Evolutionary conservation across 2,888 invertebrate species (phyloP), one percentile per base, ranked within the genome.

Genomic region (Cephus pygmeus): DNA sequence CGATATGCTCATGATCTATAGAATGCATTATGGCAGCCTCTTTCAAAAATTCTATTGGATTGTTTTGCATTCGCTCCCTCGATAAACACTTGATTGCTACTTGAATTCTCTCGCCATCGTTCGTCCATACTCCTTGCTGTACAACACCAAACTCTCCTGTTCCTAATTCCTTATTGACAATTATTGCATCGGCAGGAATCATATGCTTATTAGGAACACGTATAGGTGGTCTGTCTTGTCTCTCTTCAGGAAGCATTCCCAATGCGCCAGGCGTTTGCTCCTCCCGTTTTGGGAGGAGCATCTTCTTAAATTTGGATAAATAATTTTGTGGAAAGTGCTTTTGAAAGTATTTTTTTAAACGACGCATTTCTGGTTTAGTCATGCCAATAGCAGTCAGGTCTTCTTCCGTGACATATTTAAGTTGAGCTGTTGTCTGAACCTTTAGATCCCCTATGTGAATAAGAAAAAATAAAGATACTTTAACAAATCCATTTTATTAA

Each of bases 1-100:
- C 99, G 85, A 99, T 98, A 91, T 98, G 97, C 80, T 98, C 97
- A 91, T 99, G 98, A 91, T 98, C 98, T 86, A 99, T 98, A 82
- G 97, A 96, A 91, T 99, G 98, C 99, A 99, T 99, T 83, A 99
- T 98, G 15, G 98, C 98, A 0, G 99, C 99, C 92, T 99, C 99
- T 92, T 99, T 99, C 75, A 99, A 93, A 92, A 99, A 99, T 92
- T 99, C 98, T 82, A 98, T 96, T 1, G 98, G 98, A 91, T 98
- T 98, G 84, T 97, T 97, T 87, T 98, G 97, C 96, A 99, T 97
- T 79, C 98, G 94, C 89, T 99, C 98, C 82, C 98, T 95, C 73
- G 97, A 97, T 78, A 99, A 93, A 91, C 98, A 98, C 93, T 99
- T 99, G 85, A 99, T 97, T 30, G 99, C 99, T 79, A 99, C 99